Evolutionary conservation across 2,113 vertebrate genomes (phyloP).

Genomic region (Oxyura jamaicensis): DNA sequence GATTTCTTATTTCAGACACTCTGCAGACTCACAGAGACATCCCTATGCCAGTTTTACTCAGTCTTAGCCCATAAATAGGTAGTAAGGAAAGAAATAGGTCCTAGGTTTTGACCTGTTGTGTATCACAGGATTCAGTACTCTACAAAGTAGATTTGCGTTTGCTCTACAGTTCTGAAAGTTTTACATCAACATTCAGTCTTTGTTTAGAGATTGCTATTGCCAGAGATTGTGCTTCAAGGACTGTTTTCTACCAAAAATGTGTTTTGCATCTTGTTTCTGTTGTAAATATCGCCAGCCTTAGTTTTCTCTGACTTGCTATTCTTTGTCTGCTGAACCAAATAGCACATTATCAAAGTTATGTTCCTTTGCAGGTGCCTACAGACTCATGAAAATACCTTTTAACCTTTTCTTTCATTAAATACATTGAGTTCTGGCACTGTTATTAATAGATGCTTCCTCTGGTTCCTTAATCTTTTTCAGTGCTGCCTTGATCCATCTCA

Average conservation of each 20-base stretch:
- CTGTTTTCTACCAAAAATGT: not conserved
- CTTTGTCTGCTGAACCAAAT: not conserved
- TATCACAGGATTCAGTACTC: not conserved
- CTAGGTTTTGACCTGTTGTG: not conserved
- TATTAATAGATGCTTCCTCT: not conserved
- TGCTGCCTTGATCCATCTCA: not conserved
- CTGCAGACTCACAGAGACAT: not conserved
- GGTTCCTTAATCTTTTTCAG: not conserved
- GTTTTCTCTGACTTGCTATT: not conserved
- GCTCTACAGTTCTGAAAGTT: not conserved
- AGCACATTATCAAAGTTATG: not conserved
- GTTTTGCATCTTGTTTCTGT: not conserved
- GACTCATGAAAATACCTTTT: conserved; percentile 3
- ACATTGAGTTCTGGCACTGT: not conserved
- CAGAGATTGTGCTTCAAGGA: not conserved
- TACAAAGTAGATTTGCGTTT: not conserved
- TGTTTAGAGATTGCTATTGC: not conserved
- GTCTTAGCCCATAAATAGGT: not conserved
- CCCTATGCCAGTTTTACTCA: not conserved
- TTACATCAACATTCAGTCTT: not conserved
- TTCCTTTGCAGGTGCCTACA: not conserved
- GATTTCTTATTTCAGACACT: not conserved
- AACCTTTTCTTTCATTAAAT: conserved; percentile 33
- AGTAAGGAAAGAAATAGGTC: not conserved
- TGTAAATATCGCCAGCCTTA: not conserved